A percentile compares a stretch with the other conserved stretches of the same genome.
These are phyloP conservation scores for Crocallis elinguaria DNA, from an alignment of 2,888 invertebrate species.

Conservation along the genomic window DNA sequence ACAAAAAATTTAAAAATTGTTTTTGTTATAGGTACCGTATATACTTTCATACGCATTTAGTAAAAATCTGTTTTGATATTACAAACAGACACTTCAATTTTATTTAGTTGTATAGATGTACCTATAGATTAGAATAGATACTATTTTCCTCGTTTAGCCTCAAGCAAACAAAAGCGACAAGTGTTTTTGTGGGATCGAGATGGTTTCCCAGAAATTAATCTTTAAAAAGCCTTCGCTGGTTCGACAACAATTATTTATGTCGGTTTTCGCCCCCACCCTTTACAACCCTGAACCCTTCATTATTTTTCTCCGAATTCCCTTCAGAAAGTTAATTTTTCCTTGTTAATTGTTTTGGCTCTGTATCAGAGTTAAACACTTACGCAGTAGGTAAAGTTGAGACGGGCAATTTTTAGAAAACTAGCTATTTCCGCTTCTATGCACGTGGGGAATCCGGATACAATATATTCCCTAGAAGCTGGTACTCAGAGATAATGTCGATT, in stretches of 20 bases:
- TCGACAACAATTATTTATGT: conserved; percentile 47
- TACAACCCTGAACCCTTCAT: conserved; percentile 39
- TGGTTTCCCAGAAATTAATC: conserved; percentile 36
- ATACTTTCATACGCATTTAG: no score
- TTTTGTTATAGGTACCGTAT: no score
- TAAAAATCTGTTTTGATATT: no score
- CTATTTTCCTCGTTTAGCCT: background rate
- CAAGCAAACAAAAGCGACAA: background rate
- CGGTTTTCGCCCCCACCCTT: conserved; percentile 19
- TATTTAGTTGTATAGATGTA: no score
- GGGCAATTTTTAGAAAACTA: no score
- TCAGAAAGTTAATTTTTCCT: conserved; percentile 49
- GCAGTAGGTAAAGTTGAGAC: conserved; percentile 1
- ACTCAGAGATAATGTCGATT: no score
- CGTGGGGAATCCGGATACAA: no score
- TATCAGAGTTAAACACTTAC: conserved; percentile 1
- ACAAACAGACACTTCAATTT: no score
- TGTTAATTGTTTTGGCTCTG: conserved; percentile 49
- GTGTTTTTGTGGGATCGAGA: background rate
- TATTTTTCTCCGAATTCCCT: conserved; percentile 46
- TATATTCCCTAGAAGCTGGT: no score
- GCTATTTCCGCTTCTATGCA: no score
- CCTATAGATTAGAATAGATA: no score
- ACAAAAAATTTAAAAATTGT: no score
- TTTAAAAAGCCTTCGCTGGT: conserved; percentile 33